Percentiles rank a stretch among this genome's conserved stretches.
These are phyloP conservation scores for Saccopteryx bilineata DNA, from an alignment of 2,113 vertebrate species.

Conservation along the genomic window DNA sequence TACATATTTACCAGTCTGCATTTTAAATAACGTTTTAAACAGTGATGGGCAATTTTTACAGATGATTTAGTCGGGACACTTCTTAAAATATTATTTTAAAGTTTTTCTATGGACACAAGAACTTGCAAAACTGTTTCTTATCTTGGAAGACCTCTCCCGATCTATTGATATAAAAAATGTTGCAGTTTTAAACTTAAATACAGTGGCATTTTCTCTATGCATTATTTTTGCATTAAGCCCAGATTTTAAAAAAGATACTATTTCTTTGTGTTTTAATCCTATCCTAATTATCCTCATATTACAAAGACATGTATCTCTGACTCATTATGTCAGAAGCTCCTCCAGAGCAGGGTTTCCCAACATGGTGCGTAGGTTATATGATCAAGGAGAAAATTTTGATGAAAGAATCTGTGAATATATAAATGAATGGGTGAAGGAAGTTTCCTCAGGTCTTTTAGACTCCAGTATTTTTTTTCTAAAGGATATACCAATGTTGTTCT, in stretches of 20 bases:
- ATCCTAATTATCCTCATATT: neutral
- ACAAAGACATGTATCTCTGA: neutral
- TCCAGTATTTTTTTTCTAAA: neutral
- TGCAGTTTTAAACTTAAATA: neutral
- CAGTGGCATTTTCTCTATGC: neutral
- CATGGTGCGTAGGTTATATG: neutral
- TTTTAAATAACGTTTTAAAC: conserved; percentile 18
- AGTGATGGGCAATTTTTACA: neutral
- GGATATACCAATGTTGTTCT: neutral
- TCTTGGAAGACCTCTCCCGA: neutral
- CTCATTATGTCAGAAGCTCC: neutral
- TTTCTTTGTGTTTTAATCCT: neutral
- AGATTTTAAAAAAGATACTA: neutral
- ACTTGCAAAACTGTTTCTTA: neutral
- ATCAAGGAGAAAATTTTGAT: neutral
- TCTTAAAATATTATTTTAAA: neutral
- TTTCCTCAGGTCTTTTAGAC: neutral
- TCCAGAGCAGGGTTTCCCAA: neutral
- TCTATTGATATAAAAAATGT: neutral
- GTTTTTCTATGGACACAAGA: neutral
- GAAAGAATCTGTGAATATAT: neutral
- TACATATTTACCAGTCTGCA: neutral
- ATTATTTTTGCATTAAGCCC: neutral
- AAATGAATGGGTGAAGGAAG: neutral
- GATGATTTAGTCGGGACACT: neutral